Conservation (phyloP, 2,113 vertebrate genomes). For the Myiopsitta monachus region DNA sequence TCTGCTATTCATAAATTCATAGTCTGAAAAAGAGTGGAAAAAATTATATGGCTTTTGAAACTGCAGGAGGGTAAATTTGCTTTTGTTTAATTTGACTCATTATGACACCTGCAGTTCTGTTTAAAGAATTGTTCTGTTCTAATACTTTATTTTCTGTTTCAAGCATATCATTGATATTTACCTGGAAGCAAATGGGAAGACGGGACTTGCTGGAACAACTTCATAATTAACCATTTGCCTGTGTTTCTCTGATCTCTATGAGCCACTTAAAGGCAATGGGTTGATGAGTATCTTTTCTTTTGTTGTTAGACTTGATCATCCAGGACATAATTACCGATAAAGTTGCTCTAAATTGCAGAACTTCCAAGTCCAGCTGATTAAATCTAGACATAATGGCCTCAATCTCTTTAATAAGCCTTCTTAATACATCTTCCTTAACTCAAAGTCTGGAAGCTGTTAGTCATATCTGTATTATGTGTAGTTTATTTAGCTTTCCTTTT, state of each 20-base stretch:
- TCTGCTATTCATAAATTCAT: neutral
- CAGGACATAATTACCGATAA: conserved; percentile 4
- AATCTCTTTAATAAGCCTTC: neutral
- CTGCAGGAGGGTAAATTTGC: neutral
- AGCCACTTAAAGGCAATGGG: neutral
- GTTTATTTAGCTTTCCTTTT: neutral
- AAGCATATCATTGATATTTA: neutral
- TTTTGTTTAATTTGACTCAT: neutral
- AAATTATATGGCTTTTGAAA: neutral
- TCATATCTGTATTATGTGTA: neutral
- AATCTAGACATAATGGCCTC: neutral
- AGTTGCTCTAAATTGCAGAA: neutral
- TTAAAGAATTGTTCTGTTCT: neutral
- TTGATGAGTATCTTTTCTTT: conserved; percentile 6
- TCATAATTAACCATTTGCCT: neutral
- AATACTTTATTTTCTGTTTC: neutral
- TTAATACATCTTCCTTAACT: neutral
- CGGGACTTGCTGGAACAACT: neutral
- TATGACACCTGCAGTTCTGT: neutral
- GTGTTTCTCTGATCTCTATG: neutral
- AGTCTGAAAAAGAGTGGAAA: neutral
- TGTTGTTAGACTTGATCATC: conserved; percentile 16
- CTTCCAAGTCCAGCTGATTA: neutral
- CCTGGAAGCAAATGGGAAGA: neutral
- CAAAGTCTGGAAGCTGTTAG: neutral